Evolutionary conservation across 35 echinoderm and acorn worm species (phyloP).

Genomic region (Heliocidaris erythrogramma): DNA sequence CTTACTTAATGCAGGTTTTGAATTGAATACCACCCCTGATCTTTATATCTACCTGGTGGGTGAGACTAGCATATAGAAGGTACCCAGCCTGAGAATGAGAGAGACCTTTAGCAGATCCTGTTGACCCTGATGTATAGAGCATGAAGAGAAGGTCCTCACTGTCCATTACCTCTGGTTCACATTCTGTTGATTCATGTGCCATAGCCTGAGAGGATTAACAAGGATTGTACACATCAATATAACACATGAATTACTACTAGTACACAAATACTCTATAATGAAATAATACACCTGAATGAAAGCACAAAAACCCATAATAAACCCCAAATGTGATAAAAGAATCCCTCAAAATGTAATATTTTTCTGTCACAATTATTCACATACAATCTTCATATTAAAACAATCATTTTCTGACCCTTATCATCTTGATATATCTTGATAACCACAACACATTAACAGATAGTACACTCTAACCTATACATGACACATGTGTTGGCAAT

Average conservation of each 20-base stretch:
- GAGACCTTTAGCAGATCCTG: slow-evolving; percentile 79
- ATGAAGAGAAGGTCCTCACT: slow-evolving; percentile 92
- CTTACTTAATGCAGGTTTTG: too few species aligned
- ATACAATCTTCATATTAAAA: too few species aligned
- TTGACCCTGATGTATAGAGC: slow-evolving; percentile 96
- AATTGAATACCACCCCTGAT: too few species aligned
- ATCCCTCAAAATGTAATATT: too few species aligned
- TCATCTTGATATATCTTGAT: too few species aligned
- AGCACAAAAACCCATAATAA: too few species aligned
- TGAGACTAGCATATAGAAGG: slow-evolving; percentile 82
- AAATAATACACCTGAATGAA: neutral
- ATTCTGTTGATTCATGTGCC: slow-evolving; percentile 82
- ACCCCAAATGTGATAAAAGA: too few species aligned
- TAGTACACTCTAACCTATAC: too few species aligned
- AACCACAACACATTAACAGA: too few species aligned
- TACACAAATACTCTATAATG: neutral
- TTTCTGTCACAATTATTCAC: too few species aligned
- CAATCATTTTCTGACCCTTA: too few species aligned
- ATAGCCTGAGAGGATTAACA: slow-evolving; percentile 64
- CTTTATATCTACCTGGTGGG: slow-evolving; percentile 76
- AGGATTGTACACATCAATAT: neutral
- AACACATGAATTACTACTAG: neutral
- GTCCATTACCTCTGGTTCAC: slow-evolving; percentile 75
- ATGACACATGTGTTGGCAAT: too few species aligned
- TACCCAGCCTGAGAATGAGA: slow-evolving; percentile 85